A percentile compares a stretch with the other conserved stretches of the same genome.
These are phyloP conservation scores for Cosmopolites sordidus DNA, from an alignment of 2,888 invertebrate genomes.

Conservation along the genomic window DNA sequence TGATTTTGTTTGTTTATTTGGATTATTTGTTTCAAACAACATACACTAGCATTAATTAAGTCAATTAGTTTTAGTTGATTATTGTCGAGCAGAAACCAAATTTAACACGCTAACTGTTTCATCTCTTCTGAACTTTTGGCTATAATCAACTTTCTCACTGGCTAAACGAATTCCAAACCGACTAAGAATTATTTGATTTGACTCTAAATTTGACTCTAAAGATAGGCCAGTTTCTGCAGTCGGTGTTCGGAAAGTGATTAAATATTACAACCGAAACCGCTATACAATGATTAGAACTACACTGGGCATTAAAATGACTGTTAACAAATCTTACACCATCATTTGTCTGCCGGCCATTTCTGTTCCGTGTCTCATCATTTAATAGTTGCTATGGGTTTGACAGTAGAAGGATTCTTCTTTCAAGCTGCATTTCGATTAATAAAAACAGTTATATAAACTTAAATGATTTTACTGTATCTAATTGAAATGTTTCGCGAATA, in stretches of 20 bases:
- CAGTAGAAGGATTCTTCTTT: too few relatives aligned
- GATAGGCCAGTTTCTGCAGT: not conserved
- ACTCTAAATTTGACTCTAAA: too few relatives aligned
- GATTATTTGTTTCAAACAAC: too few relatives aligned
- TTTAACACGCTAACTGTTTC: too few relatives aligned
- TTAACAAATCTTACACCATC: constrained; percentile 2
- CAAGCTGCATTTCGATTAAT: too few relatives aligned
- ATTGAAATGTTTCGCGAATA: too few relatives aligned
- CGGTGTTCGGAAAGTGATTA: not conserved
- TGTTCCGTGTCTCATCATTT: not conserved
- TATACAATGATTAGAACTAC: not conserved
- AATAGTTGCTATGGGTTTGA: not conserved
- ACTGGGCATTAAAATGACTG: not conserved
- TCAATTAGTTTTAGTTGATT: too few relatives aligned
- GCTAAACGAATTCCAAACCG: not conserved
- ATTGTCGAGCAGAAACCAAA: too few relatives aligned
- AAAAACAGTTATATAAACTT: too few relatives aligned
- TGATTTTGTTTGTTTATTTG: too few relatives aligned
- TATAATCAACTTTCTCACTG: not conserved
- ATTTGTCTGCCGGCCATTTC: not conserved
- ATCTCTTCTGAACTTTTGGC: not conserved
- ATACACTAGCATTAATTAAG: too few relatives aligned
- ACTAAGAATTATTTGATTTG: not conserved
- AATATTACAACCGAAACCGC: not conserved
- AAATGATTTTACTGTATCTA: too few relatives aligned